These are phyloP conservation scores for Lepidochitona cinerea DNA, from an alignment of 2,888 invertebrate genomes.

Conservation along the genomic window DNA sequence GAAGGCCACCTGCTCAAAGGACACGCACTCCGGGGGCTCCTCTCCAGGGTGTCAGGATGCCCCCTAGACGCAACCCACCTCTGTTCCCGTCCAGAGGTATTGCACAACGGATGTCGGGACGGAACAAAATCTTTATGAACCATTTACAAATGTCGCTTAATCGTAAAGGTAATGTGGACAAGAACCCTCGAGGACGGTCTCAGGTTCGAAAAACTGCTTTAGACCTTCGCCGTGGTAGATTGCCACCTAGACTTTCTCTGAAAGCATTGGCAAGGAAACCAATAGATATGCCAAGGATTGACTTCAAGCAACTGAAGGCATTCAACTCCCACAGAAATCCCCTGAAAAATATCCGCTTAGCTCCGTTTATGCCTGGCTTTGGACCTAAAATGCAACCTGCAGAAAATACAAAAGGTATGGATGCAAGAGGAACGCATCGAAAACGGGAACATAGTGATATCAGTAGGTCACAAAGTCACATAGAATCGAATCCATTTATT, in stretches of 20 bases:
- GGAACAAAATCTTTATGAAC: neutral
- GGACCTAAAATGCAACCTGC: neutral
- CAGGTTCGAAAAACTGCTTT: neutral
- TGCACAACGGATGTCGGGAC: neutral
- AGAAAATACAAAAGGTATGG: neutral
- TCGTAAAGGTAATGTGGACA: neutral
- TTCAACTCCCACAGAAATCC: neutral
- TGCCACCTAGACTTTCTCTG: neutral
- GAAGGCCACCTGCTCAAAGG: neutral
- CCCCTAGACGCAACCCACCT: neutral
- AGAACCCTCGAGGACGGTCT: neutral
- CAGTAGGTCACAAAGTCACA: neutral
- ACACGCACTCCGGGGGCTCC: neutral
- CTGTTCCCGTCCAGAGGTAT: neutral
- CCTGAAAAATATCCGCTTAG: neutral
- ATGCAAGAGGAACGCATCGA: neutral
- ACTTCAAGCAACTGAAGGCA: neutral
- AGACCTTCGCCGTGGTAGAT: neutral
- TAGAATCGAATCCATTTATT: neutral
- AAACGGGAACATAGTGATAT: neutral
- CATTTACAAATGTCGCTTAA: neutral
- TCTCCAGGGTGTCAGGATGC: too few species aligned
- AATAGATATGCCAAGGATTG: neutral
- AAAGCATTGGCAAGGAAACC: neutral
- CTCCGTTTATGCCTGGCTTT: neutral